phyloP scores from a whole-genome alignment of 1,140 invertebrate genomes.

The Oscheius sp. region DNA sequence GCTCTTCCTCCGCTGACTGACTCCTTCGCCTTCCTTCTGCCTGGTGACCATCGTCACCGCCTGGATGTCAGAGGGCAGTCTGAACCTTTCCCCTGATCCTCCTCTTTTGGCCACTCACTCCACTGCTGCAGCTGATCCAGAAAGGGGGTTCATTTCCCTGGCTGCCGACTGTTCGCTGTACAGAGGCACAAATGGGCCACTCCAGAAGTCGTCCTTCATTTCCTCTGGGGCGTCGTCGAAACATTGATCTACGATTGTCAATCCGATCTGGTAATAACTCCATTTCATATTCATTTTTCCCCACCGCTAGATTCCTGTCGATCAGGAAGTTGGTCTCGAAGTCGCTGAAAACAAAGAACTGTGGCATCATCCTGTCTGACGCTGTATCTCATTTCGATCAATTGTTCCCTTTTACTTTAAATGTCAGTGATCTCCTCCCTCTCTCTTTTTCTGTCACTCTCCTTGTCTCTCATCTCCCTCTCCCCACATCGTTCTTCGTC shows the following conservation, averaged over 20 bases:
- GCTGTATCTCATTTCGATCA: too few species aligned
- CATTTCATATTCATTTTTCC: background rate
- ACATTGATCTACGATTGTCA: conserved; percentile 26
- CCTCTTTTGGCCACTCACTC: conserved; percentile 8
- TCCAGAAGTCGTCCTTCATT: background rate
- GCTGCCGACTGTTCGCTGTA: conserved; percentile 17
- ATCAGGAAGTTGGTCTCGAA: conserved; percentile 44
- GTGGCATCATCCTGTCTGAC: too few species aligned
- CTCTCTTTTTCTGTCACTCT: too few species aligned
- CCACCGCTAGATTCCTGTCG: conserved; percentile 67
- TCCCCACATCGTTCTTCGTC: too few species aligned
- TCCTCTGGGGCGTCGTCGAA: conserved; percentile 11
- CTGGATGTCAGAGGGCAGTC: background rate
- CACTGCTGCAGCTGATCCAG: conserved; percentile 16
- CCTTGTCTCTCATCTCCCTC: too few species aligned
- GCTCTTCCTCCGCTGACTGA: background rate
- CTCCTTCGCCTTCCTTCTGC: background rate
- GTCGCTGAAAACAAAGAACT: conserved; percentile 37
- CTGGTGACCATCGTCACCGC: background rate
- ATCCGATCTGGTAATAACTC: conserved; percentile 19
- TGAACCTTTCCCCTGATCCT: too few species aligned
- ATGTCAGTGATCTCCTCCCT: too few species aligned
- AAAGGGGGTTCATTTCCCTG: background rate
- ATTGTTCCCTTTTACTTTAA: too few species aligned
- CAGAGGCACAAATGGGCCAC: background rate